phyloP scores from a whole-genome alignment of 2,797 vertebrate genomes.

The Chanos chanos region DNA sequence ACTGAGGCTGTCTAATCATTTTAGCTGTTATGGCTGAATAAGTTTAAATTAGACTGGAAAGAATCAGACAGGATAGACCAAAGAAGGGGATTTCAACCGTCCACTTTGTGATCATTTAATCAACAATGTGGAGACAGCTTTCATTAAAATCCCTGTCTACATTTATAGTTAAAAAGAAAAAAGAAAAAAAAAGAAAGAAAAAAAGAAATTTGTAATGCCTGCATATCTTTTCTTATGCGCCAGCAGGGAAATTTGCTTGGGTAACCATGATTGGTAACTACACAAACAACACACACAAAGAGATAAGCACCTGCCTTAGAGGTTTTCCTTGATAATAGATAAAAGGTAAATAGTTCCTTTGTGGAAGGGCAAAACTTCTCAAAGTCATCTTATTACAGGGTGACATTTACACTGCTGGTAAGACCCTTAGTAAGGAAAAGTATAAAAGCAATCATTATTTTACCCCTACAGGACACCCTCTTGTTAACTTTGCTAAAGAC shows the following conservation, averaged over 20 bases:
- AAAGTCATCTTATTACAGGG: constrained; percentile 7
- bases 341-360: constrained; percentile 8
- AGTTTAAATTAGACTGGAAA: constrained; percentile 25
- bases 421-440: constrained; percentile 2
- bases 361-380: constrained; percentile 11
- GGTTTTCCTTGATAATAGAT: constrained; percentile 9
- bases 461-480: constrained; percentile 51
- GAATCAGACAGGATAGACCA: constrained; percentile 27
- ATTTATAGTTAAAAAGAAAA: too few relatives aligned
- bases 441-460: constrained; percentile 63
- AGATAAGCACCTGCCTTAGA: not conserved
- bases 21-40: constrained; percentile 43
- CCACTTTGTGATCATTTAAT: constrained; percentile 40
- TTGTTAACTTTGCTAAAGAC: constrained; percentile 53
- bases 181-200: too few relatives aligned
- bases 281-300: not conserved
- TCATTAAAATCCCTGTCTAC: constrained; percentile 2
- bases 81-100: constrained; percentile 9
- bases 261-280: too few relatives aligned
- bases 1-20: constrained; percentile 42
- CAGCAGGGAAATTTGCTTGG: too few relatives aligned
- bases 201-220: too few relatives aligned
- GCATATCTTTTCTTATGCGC: too few relatives aligned
- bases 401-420: constrained; percentile 4
- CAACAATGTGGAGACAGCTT: constrained; percentile 2